Evolutionary conservation across 2,888 invertebrate species (phyloP), one percentile per base, ranked within the genome.

Genomic region (Hydraecia micacea): DNA sequence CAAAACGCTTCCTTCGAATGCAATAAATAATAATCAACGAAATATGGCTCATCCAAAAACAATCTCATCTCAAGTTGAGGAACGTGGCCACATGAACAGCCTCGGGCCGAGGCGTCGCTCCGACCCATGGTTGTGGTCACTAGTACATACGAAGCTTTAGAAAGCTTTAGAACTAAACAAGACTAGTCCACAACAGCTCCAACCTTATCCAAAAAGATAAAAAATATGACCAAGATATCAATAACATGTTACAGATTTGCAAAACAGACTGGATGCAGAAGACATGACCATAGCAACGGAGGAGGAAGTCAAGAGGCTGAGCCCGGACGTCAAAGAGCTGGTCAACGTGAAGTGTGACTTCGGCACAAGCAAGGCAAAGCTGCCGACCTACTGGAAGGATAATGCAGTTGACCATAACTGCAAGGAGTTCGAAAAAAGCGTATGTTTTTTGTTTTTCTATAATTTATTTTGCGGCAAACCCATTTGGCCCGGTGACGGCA

Each of bases 331-430:
- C 5, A 84, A 83, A 11, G 86, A 87, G 4, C 13, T 84, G 7
- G 85, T 87, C 2, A 89, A 91, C 73, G 73, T 80, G 0, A 88
- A 87, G 8, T 91, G 91, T 49, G 82, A 81, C 21, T 84, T 87
- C 9, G 85, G 84, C 9, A 67, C 78, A 6, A 65, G 46, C 18
- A 83, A 79, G 21, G 46, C 73, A 18, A 71, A 49, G 4, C 62
- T 89, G 3, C 87, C 85, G 0, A 76, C 80, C 2, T 73, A 82
- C 32, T 91, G 91, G 90, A 76, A 68, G n/a, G 90, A 91, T 28
- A 88, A 85, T 42, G 66, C 76, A 11, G 73, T 86, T 8, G 88
- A 90, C 28, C 89, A 91, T 58, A 80, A 87, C 32, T 90, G 90
- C 75, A 83, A 79, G 32, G 86, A 87, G 15, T 80, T 88, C n/a